Conservation (phyloP, 2,888 invertebrate species). For the Synanthedon andrenaeformis region DNA sequence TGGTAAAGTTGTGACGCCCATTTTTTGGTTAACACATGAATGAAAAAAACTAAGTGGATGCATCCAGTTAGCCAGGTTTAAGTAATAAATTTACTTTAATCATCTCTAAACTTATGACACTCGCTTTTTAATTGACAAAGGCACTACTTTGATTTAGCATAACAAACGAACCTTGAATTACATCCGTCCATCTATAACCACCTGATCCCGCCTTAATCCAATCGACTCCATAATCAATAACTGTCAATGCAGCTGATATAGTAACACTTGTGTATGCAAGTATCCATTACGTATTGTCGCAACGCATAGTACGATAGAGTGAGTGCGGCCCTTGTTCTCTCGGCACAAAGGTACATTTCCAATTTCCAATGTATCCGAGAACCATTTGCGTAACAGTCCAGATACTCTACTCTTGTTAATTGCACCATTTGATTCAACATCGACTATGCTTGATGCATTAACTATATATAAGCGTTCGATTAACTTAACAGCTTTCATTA, state of each 20-base stretch:
- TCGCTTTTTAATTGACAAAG: too few species aligned
- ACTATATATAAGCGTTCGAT: background rate
- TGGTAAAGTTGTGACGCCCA: too few species aligned
- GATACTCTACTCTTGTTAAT: conserved; percentile 26
- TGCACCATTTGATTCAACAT: conserved; percentile 16
- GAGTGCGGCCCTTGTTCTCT: background rate
- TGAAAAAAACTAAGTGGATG: too few species aligned
- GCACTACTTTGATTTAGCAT: too few species aligned
- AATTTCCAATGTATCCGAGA: conserved; percentile 21
- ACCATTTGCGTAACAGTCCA: conserved; percentile 22
- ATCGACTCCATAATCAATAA: background rate
- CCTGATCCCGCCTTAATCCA: too few species aligned
- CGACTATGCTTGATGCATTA: conserved; percentile 11
- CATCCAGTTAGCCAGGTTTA: too few species aligned
- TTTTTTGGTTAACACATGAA: too few species aligned
- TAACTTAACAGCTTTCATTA: background rate
- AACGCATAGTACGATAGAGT: background rate
- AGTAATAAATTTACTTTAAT: too few species aligned
- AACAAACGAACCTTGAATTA: too few species aligned
- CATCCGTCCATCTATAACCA: too few species aligned
- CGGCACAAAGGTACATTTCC: conserved; percentile 13
- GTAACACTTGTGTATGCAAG: background rate
- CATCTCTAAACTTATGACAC: too few species aligned
- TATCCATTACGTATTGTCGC: background rate
- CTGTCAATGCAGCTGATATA: background rate